Percentiles rank a stretch among this genome's conserved stretches.
Evolutionary conservation across 1,140 invertebrate species (phyloP).

Genomic region (Helicoverpa zea): DNA sequence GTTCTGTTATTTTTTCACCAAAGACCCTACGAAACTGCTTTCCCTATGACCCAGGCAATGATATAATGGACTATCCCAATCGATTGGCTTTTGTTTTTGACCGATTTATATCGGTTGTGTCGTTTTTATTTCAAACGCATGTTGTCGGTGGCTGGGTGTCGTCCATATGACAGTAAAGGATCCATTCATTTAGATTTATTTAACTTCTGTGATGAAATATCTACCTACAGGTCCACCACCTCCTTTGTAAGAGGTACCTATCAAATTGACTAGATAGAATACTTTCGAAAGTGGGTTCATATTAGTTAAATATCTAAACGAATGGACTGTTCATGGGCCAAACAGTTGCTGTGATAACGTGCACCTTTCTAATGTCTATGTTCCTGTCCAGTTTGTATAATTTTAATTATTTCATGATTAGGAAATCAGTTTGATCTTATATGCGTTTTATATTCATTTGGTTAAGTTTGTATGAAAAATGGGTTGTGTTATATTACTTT

Average conservation of each 20-base stretch:
- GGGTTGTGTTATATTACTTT: background rate
- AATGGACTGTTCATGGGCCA: too few relatives aligned
- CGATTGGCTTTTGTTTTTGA: background rate
- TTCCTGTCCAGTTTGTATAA: background rate
- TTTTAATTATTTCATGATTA: background rate
- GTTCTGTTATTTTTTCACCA: background rate
- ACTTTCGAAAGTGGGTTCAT: background rate
- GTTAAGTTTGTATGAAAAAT: background rate
- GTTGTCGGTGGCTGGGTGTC: background rate
- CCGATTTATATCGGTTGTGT: background rate
- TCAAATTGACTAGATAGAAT: too few relatives aligned
- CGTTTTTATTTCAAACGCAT: background rate
- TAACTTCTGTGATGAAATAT: background rate
- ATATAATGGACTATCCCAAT: background rate
- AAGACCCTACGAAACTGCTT: background rate
- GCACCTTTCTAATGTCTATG: too few relatives aligned
- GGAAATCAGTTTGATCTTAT: background rate
- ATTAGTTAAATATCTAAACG: background rate
- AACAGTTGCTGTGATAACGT: too few relatives aligned
- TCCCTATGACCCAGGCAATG: conserved; percentile 6
- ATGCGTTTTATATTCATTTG: background rate
- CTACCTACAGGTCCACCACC: background rate
- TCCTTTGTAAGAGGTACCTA: too few relatives aligned
- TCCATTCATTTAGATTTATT: background rate
- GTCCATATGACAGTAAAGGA: background rate